phyloP scores from a whole-genome alignment of 2,888 invertebrate species.

The Agriopis aurantiaria region DNA sequence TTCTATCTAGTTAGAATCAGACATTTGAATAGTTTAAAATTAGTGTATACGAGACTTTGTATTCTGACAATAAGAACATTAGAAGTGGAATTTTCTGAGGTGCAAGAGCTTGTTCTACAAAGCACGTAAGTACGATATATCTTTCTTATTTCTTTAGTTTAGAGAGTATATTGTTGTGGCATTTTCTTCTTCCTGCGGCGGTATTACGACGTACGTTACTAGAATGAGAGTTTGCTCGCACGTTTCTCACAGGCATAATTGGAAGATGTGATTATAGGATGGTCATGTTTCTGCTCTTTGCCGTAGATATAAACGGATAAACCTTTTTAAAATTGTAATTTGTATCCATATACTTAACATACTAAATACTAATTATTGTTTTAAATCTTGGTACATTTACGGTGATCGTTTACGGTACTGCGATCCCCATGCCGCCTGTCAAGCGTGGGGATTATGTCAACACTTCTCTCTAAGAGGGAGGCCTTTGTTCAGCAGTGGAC shows the following conservation, averaged over 20 bases:
- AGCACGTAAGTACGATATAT: conserved; percentile 73
- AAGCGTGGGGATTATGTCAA: too few species aligned
- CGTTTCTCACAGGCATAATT: conserved; percentile 47
- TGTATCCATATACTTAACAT: too few species aligned
- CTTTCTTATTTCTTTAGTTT: conserved; percentile 59
- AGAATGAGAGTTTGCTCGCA: conserved; percentile 64
- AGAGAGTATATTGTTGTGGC: conserved; percentile 60
- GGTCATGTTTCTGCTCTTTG: conserved; percentile 25
- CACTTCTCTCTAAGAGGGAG: too few species aligned
- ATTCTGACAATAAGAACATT: conserved; percentile 67
- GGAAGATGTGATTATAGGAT: conserved; percentile 40
- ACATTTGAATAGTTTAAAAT: conserved; percentile 51
- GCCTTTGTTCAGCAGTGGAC: too few species aligned
- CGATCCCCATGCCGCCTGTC: too few species aligned
- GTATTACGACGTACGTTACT: conserved; percentile 60
- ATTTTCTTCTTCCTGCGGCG: conserved; percentile 57
- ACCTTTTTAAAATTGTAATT: too few species aligned
- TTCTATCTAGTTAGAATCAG: conserved; percentile 56
- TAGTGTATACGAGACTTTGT: conserved; percentile 57
- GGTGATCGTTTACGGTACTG: too few species aligned
- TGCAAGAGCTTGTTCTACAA: conserved; percentile 54
- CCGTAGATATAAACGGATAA: not conserved
- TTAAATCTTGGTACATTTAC: too few species aligned
- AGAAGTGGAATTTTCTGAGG: conserved; percentile 54
- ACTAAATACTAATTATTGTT: too few species aligned